A percentile compares a stretch with the other conserved stretches of the same genome.
These are phyloP conservation scores for Palloptera scutellata DNA, from an alignment of 2,888 invertebrate genomes.

Conservation along the genomic window DNA sequence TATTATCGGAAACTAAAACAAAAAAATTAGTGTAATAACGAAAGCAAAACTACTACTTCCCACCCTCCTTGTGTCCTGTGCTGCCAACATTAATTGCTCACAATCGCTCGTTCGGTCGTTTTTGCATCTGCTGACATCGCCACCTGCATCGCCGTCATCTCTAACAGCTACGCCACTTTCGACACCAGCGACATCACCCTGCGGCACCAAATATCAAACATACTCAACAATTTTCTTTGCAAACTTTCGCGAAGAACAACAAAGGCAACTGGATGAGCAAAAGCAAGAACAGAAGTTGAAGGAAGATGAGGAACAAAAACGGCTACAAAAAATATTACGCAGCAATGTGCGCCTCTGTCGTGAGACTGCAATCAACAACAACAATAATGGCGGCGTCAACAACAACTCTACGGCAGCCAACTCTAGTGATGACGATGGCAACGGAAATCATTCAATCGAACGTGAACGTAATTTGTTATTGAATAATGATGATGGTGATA, in stretches of 20 bases:
- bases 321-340: constrained; percentile 49
- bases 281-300: constrained; percentile 32
- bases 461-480: constrained; percentile 38
- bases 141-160: constrained; percentile 15
- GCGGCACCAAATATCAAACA: constrained; percentile 61
- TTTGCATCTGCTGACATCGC: constrained; percentile 17
- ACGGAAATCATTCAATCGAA: constrained; percentile 38
- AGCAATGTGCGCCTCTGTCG: constrained; percentile 53
- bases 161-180: constrained; percentile 60
- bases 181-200: constrained; percentile 61
- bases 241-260: constrained; percentile 55
- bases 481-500: constrained; percentile 33
- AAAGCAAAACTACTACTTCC: constrained; percentile 44
- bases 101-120: constrained; percentile 38
- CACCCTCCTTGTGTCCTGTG: constrained; percentile 41
- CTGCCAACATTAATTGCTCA: constrained; percentile 17
- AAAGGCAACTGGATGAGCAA: constrained; percentile 35
- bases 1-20: constrained; percentile 34
- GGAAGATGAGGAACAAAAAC: constrained; percentile 42
- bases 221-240: constrained; percentile 62
- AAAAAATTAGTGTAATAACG: constrained; percentile 43
- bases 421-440: constrained; percentile 39
- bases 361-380: constrained; percentile 59
- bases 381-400: constrained; percentile 34
- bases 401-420: constrained; percentile 17